phyloP scores from a whole-genome alignment of 2,888 invertebrate genomes.

The Mellilla xanthometata region DNA sequence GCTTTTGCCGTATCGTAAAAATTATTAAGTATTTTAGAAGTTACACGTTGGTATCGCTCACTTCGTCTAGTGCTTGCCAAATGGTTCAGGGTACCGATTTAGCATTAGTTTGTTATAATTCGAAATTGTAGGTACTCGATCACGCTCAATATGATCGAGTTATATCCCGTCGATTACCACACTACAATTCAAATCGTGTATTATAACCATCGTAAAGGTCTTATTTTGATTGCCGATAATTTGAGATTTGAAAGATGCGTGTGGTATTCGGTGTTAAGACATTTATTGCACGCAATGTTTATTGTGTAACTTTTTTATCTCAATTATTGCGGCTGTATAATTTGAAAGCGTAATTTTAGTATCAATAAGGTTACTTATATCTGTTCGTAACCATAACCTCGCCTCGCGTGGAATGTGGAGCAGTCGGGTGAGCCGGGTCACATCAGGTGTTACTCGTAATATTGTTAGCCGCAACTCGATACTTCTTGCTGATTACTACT shows the following conservation, averaged over 20 bases:
- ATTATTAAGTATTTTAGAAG: conserved; percentile 20
- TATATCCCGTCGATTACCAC: conserved; percentile 22
- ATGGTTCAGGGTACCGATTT: conserved; percentile 52
- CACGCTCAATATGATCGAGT: conserved; percentile 37
- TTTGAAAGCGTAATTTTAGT: too few species aligned
- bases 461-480: conserved; percentile 9
- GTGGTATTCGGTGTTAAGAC: background rate
- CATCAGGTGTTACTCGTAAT: conserved; percentile 11
- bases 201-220: conserved; percentile 8
- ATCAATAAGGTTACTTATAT: too few species aligned
- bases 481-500: conserved; percentile 7
- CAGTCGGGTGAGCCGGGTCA: conserved; percentile 15
- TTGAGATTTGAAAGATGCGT: conserved; percentile 11
- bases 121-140: conserved; percentile 44
- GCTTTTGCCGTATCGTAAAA: conserved; percentile 15
- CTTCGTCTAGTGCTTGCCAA: conserved; percentile 66
- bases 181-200: too few species aligned
- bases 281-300: too few species aligned
- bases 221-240: background rate
- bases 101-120: conserved; percentile 51
- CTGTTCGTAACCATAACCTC: conserved; percentile 6
- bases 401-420: conserved; percentile 10
- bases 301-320: too few species aligned
- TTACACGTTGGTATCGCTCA: conserved; percentile 45
- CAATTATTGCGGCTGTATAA: too few species aligned